Conservation (phyloP, 2,797 vertebrate genomes). For the Sitta carolinensis region DNA sequence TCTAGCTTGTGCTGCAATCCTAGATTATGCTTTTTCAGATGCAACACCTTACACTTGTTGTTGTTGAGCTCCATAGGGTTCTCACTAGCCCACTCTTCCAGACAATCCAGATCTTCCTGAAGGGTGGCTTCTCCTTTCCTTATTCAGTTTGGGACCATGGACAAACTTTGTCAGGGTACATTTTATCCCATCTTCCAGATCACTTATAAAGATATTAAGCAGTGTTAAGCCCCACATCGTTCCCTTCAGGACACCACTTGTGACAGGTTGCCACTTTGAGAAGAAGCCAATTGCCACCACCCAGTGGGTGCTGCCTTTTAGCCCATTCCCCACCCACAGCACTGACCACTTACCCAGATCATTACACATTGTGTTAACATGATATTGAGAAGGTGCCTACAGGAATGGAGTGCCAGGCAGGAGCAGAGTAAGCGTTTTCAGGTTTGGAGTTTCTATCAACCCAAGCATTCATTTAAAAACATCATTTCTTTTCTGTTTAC, state of each 20-base stretch:
- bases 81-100: not conserved
- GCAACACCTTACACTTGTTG: not conserved
- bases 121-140: not conserved
- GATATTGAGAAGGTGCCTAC: not conserved
- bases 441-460: not conserved
- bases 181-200: not conserved
- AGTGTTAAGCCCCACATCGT: rapidly evolving
- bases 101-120: not conserved
- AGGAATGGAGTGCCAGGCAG: not conserved
- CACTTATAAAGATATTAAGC: not conserved
- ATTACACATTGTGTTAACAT: rapidly evolving
- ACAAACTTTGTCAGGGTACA: not conserved
- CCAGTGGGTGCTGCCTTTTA: not conserved
- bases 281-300: not conserved
- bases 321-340: not conserved
- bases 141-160: not conserved
- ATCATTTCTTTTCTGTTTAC: not conserved
- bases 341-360: not conserved
- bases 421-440: not conserved
- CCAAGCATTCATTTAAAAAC: not conserved
- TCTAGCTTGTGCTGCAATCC: not conserved
- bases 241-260: not conserved
- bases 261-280: not conserved
- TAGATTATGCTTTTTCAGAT: not conserved
- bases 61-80: not conserved